Evolutionary conservation across 2,113 vertebrate genomes (phyloP), one percentile per base, ranked within the genome.

Genomic region (Myiopsitta monachus): DNA sequence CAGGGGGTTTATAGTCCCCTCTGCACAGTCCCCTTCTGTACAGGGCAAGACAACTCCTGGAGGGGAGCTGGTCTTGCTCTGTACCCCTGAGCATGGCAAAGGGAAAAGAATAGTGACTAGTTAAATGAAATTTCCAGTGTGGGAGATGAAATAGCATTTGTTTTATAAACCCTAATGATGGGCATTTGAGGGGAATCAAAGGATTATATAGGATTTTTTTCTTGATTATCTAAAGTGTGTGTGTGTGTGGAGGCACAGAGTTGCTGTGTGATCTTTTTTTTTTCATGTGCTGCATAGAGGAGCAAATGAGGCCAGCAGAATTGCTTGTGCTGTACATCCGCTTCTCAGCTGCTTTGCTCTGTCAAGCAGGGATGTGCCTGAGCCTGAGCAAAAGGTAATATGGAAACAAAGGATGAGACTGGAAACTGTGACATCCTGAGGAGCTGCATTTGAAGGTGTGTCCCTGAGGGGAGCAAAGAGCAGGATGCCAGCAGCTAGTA

Each of bases 211-310:
- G 44, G 18, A 31, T 33, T 57, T 21, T 74, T 28, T 10, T 31
- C 9, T 26, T 21, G 7, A 23, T 21, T 2, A 23, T 38, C 26
- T 64, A 3, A 38, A 17, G 8, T 0, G 12, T n/a, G 11, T 22
- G 46, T 38, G 14, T 3, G 18, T 3, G 10, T 17, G 17, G 52
- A 7, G 27, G 54, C 28, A 3, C 19, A 30, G 39, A 21, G 39
- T 12, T 54, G 63, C 63, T 8, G 30, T 18, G 54, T 18, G 3
- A 5, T 30, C 12, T 49, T 52, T 43, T 27, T 15, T n/a, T 33
- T 24, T 59, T 59, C 55, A 1, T 0, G 21, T 10, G 41, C 63
- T 51, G 44, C 2, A 0, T 1, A 9, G 46, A 22, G 62, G 30
- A 54, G 90, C 54, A 33, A 62, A 6, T 0, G 11, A 11, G 16